These are phyloP conservation scores for Punctoribates punctum DNA, from an alignment of 2,888 invertebrate species.

Conservation along the genomic window DNA sequence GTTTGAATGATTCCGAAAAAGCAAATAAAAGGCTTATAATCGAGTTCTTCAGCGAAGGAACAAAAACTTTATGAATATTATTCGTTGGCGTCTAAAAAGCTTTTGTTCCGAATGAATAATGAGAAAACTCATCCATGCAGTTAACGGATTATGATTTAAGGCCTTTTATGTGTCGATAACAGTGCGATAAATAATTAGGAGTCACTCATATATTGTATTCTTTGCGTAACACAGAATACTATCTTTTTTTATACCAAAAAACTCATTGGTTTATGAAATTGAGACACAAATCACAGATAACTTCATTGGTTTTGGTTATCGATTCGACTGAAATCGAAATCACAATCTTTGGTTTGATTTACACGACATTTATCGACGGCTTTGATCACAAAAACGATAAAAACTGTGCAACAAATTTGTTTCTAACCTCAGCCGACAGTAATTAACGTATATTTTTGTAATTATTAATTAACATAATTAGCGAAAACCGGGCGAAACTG, in stretches of 20 bases:
- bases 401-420: no score
- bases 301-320: background rate
- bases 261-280: background rate
- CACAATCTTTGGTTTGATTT: no score
- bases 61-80: background rate
- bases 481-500: no score
- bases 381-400: no score
- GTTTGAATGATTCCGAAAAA: conserved; percentile 7
- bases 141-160: background rate
- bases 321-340: no score
- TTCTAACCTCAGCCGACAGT: no score
- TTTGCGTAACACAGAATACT: background rate
- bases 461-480: background rate
- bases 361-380: no score
- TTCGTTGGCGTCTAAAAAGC: background rate
- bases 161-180: background rate
- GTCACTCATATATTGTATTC: background rate
- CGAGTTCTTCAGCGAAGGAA: background rate
- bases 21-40: background rate
- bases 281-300: background rate
- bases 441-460: background rate
- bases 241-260: no score
- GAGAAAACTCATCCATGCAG: conserved; percentile 11
- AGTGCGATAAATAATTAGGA: background rate
- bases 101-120: conserved; percentile 18